Evolutionary conservation across 1,140 invertebrate species (phyloP).

Genomic region (Neoseiulus cucumeris): DNA sequence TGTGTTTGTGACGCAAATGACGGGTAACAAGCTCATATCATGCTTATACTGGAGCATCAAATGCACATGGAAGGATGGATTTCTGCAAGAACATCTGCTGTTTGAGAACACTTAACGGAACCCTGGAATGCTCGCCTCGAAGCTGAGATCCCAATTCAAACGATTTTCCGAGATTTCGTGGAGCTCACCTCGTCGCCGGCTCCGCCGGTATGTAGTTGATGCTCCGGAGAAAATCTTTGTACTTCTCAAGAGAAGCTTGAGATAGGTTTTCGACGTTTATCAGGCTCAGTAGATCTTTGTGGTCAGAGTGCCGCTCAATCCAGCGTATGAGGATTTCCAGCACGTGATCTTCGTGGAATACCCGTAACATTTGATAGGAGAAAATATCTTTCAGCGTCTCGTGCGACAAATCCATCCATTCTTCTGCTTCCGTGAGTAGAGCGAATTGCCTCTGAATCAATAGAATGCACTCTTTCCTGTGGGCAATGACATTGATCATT

Average conservation of each 20-base stretch:
- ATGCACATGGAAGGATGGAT: too few relatives aligned
- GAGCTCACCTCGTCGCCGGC: too few relatives aligned
- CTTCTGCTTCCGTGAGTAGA: neutral
- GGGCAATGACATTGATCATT: too few relatives aligned
- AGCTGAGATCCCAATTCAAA: too few relatives aligned
- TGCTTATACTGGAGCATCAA: too few relatives aligned
- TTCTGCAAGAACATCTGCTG: too few relatives aligned
- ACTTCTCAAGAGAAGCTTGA: neutral
- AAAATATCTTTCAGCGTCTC: neutral
- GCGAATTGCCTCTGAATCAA: neutral
- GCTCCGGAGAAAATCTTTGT: neutral
- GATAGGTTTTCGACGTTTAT: neutral
- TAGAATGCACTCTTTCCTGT: neutral
- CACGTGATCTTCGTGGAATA: neutral
- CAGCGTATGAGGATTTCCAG: neutral
- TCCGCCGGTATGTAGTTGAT: neutral
- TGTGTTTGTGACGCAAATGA: too few relatives aligned
- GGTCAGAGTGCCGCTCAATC: neutral
- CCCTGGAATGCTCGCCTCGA: too few relatives aligned
- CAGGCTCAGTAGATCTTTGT: neutral
- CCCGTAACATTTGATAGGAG: neutral
- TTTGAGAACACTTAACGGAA: too few relatives aligned
- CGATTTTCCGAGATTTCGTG: too few relatives aligned
- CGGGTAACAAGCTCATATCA: too few relatives aligned
- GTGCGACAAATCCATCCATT: neutral